phyloP scores from a whole-genome alignment of 2,888 invertebrate species.

The Troides oblongomaculatus region DNA sequence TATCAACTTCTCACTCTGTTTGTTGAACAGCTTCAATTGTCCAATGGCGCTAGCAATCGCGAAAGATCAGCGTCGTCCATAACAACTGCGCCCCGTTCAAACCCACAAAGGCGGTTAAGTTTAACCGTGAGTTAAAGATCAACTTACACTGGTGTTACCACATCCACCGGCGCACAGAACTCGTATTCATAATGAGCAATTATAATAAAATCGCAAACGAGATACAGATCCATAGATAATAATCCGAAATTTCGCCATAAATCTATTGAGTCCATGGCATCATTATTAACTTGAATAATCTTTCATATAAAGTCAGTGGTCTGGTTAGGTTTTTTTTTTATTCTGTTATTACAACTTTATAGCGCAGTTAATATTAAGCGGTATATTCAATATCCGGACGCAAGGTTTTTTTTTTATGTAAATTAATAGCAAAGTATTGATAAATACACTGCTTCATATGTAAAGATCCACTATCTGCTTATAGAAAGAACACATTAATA shows the following conservation, averaged over 20 bases:
- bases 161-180: constrained; percentile 4
- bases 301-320: neutral
- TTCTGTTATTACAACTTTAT: constrained; percentile 18
- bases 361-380: constrained; percentile 8
- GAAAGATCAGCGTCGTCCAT: constrained; percentile 40
- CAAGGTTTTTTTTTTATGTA: neutral
- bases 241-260: constrained; percentile 21
- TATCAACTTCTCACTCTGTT: constrained; percentile 37
- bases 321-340: constrained; percentile 2
- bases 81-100: constrained; percentile 32
- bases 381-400: constrained; percentile 8
- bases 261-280: constrained; percentile 18
- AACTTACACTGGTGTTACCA: constrained; percentile 9
- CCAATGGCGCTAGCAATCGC: constrained; percentile 40
- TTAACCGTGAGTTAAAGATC: constrained; percentile 11
- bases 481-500: too few relatives aligned
- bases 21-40: constrained; percentile 41
- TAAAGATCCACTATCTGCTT: too few relatives aligned
- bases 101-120: neutral
- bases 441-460: too few relatives aligned
- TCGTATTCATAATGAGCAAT: constrained; percentile 24
- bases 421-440: too few relatives aligned
- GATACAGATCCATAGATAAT: constrained; percentile 25
- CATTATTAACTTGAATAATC: neutral
- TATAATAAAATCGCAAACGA: constrained; percentile 18